These are phyloP conservation scores for Ditylenchus dipsaci DNA, from an alignment of 1,140 invertebrate genomes.

Conservation along the genomic window DNA sequence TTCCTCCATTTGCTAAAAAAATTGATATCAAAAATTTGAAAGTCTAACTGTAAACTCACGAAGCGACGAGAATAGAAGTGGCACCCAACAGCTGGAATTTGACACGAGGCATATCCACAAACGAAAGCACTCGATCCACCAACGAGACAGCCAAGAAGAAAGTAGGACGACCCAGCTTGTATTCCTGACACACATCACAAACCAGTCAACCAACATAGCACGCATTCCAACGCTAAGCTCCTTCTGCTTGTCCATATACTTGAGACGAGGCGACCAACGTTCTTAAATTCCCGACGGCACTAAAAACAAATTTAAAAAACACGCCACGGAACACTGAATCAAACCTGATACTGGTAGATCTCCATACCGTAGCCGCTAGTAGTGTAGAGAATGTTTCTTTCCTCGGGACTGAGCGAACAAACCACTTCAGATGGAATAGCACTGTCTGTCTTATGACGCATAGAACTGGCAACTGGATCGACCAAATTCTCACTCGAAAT, in stretches of 20 bases:
- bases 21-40: too few species aligned
- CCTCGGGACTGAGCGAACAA: too few species aligned
- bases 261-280: slow-evolving; percentile 1
- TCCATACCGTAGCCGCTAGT: background rate
- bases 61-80: slow-evolving; percentile 16
- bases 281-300: slow-evolving; percentile 2
- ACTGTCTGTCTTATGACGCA: too few species aligned
- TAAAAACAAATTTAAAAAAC: background rate
- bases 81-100: slow-evolving; percentile 29
- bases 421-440: too few species aligned
- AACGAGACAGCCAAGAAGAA: slow-evolving; percentile 28
- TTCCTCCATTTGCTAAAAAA: slow-evolving; percentile 20
- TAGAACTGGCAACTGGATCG: too few species aligned
- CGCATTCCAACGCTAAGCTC: slow-evolving; percentile 23
- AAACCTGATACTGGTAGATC: background rate
- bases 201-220: slow-evolving; percentile 31
- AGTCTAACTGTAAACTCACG: slow-evolving; percentile 14
- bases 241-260: slow-evolving; percentile 30
- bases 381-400: background rate
- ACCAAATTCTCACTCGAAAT: too few species aligned
- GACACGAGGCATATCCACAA: slow-evolving; percentile 21
- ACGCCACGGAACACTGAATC: background rate
- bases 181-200: slow-evolving; percentile 19
- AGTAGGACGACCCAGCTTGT: slow-evolving; percentile 16
- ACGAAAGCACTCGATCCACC: slow-evolving; percentile 19